A percentile compares a stretch with the other conserved stretches of the same genome.
Conservation (phyloP, 2,888 invertebrate species). For the Epistrophe eligans region DNA sequence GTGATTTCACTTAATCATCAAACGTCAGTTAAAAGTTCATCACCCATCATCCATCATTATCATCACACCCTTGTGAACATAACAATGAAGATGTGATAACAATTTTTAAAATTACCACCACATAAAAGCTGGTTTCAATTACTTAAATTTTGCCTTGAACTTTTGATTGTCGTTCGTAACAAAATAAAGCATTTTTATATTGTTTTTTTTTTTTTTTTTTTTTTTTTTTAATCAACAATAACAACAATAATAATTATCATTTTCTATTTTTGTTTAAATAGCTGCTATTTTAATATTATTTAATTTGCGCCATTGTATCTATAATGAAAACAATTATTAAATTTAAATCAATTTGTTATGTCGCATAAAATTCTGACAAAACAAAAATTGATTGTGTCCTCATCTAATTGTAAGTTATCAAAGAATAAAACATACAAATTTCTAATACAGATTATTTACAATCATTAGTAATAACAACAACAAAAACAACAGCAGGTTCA, state of each 20-base stretch:
- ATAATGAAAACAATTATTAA: background rate
- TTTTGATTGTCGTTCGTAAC: background rate
- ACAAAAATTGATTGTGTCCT: background rate
- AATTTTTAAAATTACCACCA: background rate
- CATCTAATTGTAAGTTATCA: background rate
- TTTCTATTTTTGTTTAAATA: slow-evolving; percentile 7
- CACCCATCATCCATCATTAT: background rate
- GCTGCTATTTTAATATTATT: background rate
- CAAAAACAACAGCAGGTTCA: background rate
- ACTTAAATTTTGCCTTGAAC: slow-evolving; percentile 6
- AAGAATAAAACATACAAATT: background rate
- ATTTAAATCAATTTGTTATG: background rate
- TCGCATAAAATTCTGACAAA: background rate
- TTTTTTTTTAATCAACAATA: no score
- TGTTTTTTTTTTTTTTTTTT: no score
- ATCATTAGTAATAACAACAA: background rate
- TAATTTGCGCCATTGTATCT: background rate
- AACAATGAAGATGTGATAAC: background rate
- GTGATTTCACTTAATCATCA: background rate
- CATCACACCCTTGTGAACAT: background rate
- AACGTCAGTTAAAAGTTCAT: background rate
- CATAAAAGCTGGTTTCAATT: background rate
- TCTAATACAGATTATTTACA: background rate
- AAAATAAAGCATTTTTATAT: slow-evolving; percentile 1
- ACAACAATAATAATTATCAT: background rate